Conservation (phyloP, 2,888 invertebrate genomes). For the Heliconius hortense region DNA sequence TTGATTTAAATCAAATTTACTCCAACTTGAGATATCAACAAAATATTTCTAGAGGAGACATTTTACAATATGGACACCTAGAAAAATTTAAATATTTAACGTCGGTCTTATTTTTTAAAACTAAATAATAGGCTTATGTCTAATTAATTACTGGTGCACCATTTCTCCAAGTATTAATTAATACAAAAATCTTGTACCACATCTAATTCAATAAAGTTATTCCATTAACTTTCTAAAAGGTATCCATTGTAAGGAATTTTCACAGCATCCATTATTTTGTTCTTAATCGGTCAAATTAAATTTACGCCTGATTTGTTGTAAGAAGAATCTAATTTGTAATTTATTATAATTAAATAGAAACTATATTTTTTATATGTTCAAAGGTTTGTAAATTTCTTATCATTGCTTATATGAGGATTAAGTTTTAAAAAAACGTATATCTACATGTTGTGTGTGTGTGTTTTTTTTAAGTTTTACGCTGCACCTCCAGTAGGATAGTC, state of each 20-base stretch:
- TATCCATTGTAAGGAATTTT: slow-evolving; percentile 22
- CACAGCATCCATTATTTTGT: slow-evolving; percentile 6
- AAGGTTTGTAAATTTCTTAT: not conserved
- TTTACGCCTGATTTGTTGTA: slow-evolving; percentile 17
- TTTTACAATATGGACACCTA: no score
- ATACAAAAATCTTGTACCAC: not conserved
- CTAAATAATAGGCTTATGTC: no score
- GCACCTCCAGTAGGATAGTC: no score
- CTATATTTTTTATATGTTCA: not conserved
- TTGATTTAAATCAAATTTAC: no score
- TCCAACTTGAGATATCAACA: no score
- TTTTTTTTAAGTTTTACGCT: no score
- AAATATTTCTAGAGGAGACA: no score
- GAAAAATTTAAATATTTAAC: no score
- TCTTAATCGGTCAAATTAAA: slow-evolving; percentile 24
- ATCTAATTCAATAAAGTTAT: slow-evolving; percentile 28
- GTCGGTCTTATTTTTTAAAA: no score
- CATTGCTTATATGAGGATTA: not conserved
- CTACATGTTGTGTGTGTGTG: not conserved
- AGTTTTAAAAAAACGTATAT: not conserved
- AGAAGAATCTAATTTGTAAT: not conserved
- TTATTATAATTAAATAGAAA: not conserved
- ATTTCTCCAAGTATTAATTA: not conserved
- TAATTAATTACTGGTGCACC: not conserved
- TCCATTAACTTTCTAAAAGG: slow-evolving; percentile 29